Conservation (phyloP, 2,888 invertebrate species). For the Cosmopolites sordidus region DNA sequence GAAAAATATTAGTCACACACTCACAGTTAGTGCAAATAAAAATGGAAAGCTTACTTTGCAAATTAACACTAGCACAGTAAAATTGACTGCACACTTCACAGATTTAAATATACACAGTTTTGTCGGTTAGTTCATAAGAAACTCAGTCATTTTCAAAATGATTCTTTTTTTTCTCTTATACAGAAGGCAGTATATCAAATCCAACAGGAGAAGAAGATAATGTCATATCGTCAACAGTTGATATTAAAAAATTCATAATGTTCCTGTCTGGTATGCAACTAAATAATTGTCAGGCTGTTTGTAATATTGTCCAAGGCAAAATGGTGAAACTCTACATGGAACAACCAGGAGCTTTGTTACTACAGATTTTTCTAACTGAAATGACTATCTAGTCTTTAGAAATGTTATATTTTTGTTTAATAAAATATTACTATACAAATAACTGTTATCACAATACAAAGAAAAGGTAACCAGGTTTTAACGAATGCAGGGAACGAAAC, state of each 20-base stretch:
- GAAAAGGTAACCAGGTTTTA: constrained; percentile 83
- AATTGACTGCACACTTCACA: constrained; percentile 76
- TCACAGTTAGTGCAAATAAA: constrained; percentile 69
- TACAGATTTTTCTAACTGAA: constrained; percentile 79
- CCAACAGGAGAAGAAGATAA: constrained; percentile 33
- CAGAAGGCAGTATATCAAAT: not conserved
- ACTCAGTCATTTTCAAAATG: not conserved
- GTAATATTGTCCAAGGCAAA: constrained; percentile 71
- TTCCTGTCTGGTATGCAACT: constrained; percentile 77
- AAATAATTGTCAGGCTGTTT: constrained; percentile 66
- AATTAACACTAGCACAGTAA: constrained; percentile 75
- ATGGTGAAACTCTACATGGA: constrained; percentile 71
- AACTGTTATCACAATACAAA: constrained; percentile 46
- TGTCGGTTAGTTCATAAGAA: constrained; percentile 50
- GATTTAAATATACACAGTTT: constrained; percentile 63
- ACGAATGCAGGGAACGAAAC: constrained; percentile 67
- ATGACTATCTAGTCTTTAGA: constrained; percentile 43
- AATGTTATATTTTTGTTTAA: constrained; percentile 1
- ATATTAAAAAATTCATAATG: constrained; percentile 73
- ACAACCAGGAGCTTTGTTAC: constrained; percentile 67
- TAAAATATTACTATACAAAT: constrained; percentile 20
- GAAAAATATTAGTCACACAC: constrained; percentile 69
- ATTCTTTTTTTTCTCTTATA: not conserved
- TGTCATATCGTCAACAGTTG: constrained; percentile 59
- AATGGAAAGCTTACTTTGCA: constrained; percentile 68